A percentile compares a stretch with the other conserved stretches of the same genome.
Conservation (phyloP, 2,797 vertebrate species). For the Tokudaia tokunoshimensis region DNA sequence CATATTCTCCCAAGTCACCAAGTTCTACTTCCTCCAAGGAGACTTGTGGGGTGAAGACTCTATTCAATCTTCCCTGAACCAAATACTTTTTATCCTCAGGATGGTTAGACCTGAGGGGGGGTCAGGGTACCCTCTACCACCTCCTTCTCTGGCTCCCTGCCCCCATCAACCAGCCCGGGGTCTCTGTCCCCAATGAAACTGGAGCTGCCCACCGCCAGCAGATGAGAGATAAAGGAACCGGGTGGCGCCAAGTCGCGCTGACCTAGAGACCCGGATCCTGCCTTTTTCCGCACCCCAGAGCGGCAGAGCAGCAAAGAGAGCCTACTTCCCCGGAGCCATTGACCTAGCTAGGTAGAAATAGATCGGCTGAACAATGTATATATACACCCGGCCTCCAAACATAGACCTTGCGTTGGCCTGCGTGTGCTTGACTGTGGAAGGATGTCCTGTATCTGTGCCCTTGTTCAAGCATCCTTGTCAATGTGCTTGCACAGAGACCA, state of each 20-base stretch:
- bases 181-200: constrained; percentile 66
- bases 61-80: not conserved
- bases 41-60: not conserved
- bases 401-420: not conserved
- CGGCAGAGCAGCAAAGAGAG: not conserved
- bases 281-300: constrained; percentile 24
- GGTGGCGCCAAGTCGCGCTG: not conserved
- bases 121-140: not conserved
- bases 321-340: not conserved
- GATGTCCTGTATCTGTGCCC: not conserved
- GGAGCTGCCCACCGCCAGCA: constrained; percentile 54
- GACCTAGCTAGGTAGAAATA: not conserved
- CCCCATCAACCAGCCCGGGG: not conserved
- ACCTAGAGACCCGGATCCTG: constrained; percentile 64
- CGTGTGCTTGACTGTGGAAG: not conserved
- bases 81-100: not conserved
- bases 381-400: not conserved
- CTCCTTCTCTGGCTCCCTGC: not conserved
- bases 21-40: not conserved
- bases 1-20: not conserved
- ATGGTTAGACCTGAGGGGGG: not conserved
- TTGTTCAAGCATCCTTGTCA: not conserved
- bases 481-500: not conserved
- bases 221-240: constrained; percentile 70
- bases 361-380: not conserved